A percentile compares a stretch with the other conserved stretches of the same genome.
Evolutionary conservation across 64 coral and sea anemone species (phyloP).

Genomic region (Trachythela sp.): DNA sequence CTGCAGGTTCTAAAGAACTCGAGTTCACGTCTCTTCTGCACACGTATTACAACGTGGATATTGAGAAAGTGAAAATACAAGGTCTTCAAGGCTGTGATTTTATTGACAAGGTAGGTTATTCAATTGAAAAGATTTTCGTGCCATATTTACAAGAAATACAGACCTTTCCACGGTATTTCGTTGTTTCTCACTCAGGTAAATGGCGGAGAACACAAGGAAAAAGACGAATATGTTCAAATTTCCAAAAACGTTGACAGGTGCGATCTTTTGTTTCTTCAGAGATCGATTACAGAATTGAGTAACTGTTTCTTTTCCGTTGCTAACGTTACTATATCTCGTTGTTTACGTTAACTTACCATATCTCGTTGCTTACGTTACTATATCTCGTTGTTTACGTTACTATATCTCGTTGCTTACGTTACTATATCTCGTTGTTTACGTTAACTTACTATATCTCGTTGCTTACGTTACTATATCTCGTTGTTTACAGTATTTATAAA

Average conservation of each 20-base stretch:
- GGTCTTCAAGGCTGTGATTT: slow-evolving; percentile 70
- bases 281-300: no score
- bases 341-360: no score
- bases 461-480: background rate
- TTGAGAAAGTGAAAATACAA: slow-evolving; percentile 65
- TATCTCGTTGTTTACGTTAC: no score
- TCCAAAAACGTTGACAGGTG: slow-evolving; percentile 55
- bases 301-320: no score
- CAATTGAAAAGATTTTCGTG: no score
- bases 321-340: no score
- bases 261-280: background rate
- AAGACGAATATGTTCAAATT: slow-evolving; percentile 34
- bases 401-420: no score
- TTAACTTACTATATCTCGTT: no score
- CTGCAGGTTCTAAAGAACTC: slow-evolving; percentile 68
- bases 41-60: slow-evolving; percentile 77
- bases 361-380: no score
- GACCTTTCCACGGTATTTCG: background rate
- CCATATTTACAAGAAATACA: no score
- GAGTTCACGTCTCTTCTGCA: slow-evolving; percentile 86
- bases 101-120: slow-evolving; percentile 68
- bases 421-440: no score
- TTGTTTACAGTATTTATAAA: slow-evolving; percentile 52
- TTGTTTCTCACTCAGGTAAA: slow-evolving; percentile 21
- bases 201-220: slow-evolving; percentile 39